Evolutionary conservation across 92 coral and sea anemone species (phyloP).

Genomic region (Palythoa grandiflora): DNA sequence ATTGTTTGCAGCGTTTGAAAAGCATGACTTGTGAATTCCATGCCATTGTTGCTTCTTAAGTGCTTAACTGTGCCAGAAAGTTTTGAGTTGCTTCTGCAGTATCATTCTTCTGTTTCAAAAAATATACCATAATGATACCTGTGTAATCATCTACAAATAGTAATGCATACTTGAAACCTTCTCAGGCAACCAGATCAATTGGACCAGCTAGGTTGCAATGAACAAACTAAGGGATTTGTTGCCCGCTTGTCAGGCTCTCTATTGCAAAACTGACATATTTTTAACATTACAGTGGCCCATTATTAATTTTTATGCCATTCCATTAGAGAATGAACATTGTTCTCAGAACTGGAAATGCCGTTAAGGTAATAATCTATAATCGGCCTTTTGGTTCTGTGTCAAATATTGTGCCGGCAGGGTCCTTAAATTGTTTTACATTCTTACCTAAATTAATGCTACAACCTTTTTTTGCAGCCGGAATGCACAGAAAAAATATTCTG

Average conservation of each 20-base stretch:
- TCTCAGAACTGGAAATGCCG: conserved; percentile 36
- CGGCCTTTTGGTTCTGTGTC: conserved; percentile 49
- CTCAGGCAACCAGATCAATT: conserved; percentile 44
- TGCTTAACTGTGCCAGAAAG: conserved; percentile 52
- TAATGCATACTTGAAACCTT: conserved; percentile 48
- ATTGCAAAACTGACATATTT: conserved; percentile 49
- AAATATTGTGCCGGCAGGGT: conserved; percentile 52
- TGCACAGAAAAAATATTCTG: conserved; percentile 68
- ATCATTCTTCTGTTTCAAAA: conserved; percentile 53
- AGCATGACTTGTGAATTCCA: conserved; percentile 33
- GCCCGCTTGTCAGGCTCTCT: conserved; percentile 55
- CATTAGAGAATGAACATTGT: conserved; percentile 41
- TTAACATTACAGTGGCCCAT: conserved; percentile 59
- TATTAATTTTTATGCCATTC: conserved; percentile 53
- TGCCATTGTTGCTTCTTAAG: conserved; percentile 52
- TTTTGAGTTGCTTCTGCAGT: conserved; percentile 40
- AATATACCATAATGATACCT: conserved; percentile 49
- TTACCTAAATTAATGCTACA: conserved; percentile 54
- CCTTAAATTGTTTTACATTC: conserved; percentile 42
- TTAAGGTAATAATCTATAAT: conserved; percentile 38
- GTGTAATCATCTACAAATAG: conserved; percentile 51
- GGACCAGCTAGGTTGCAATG: conserved; percentile 64
- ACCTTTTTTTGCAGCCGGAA: conserved; percentile 57
- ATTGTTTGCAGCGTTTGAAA: conserved; percentile 28
- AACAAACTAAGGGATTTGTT: conserved; percentile 45